phyloP scores from a whole-genome alignment of 2,888 invertebrate genomes.

The Cryptocephalus primarius region DNA sequence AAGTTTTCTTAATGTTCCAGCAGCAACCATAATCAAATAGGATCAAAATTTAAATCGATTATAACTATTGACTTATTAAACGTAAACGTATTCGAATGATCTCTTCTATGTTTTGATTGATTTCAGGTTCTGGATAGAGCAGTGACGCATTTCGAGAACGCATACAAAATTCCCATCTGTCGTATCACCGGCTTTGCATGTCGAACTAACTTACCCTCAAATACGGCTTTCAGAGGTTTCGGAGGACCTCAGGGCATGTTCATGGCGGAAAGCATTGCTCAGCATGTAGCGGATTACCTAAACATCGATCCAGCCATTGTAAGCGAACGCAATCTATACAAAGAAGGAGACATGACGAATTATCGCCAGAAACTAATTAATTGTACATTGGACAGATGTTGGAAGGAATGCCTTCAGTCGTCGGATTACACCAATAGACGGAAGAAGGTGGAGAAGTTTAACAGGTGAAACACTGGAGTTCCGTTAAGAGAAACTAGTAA shows the following conservation, averaged over 20 bases:
- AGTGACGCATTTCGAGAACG: conserved; percentile 73
- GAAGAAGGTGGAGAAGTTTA: conserved; percentile 53
- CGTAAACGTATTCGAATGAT: no score
- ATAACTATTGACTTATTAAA: no score
- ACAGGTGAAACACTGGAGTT: conserved; percentile 42
- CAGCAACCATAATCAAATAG: no score
- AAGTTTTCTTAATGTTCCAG: conserved; percentile 27
- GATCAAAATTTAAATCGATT: no score
- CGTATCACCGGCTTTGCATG: conserved; percentile 64
- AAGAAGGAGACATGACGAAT: conserved; percentile 66
- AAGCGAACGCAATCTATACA: conserved; percentile 63
- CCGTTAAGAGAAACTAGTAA: no score
- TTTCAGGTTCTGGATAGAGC: conserved; percentile 69
- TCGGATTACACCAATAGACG: conserved; percentile 53
- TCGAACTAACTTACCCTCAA: conserved; percentile 81
- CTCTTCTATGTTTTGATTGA: no score
- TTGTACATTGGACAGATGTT: conserved; percentile 65
- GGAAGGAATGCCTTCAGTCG: conserved; percentile 63
- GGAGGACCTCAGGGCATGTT: conserved; percentile 90
- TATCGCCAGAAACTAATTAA: conserved; percentile 62
- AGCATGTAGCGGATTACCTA: conserved; percentile 62
- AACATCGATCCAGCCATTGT: conserved; percentile 55
- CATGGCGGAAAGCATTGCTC: conserved; percentile 65
- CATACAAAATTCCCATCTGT: conserved; percentile 68
- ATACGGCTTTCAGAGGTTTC: conserved; percentile 89